phyloP scores from a whole-genome alignment of 2,888 invertebrate species.

The Microctonus brassicae region DNA sequence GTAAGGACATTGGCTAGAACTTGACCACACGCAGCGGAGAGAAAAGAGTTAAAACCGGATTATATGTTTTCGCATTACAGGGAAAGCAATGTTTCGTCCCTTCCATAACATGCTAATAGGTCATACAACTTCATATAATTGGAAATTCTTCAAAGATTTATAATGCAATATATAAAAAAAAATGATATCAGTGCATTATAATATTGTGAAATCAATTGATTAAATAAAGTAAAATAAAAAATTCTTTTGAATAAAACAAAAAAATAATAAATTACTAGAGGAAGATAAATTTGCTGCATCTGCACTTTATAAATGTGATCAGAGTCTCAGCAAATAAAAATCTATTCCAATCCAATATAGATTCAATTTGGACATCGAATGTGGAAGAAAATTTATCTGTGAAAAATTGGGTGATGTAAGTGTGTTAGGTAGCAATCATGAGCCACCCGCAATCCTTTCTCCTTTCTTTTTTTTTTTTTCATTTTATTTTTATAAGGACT shows the following conservation, averaged over 20 bases:
- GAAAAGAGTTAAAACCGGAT: constrained; percentile 57
- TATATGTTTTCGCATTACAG: neutral
- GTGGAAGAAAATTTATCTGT: neutral
- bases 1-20: constrained; percentile 61
- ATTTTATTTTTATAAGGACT: neutral
- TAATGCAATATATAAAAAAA: neutral
- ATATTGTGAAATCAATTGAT: neutral
- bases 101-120: constrained; percentile 19
- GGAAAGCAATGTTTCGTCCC: constrained; percentile 19
- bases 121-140: neutral
- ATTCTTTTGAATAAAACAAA: too few relatives aligned
- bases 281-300: too few relatives aligned
- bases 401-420: neutral
- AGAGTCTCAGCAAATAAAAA: too few relatives aligned
- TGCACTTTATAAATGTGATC: too few relatives aligned
- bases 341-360: too few relatives aligned
- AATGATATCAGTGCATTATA: neutral
- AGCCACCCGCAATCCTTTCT: neutral
- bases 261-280: too few relatives aligned
- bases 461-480: too few relatives aligned
- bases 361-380: neutral
- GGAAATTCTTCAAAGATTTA: neutral
- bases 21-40: constrained; percentile 60
- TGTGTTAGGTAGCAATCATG: neutral
- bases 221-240: too few relatives aligned